phyloP scores from a whole-genome alignment of 2,888 invertebrate genomes.

The Tinea trinotella region DNA sequence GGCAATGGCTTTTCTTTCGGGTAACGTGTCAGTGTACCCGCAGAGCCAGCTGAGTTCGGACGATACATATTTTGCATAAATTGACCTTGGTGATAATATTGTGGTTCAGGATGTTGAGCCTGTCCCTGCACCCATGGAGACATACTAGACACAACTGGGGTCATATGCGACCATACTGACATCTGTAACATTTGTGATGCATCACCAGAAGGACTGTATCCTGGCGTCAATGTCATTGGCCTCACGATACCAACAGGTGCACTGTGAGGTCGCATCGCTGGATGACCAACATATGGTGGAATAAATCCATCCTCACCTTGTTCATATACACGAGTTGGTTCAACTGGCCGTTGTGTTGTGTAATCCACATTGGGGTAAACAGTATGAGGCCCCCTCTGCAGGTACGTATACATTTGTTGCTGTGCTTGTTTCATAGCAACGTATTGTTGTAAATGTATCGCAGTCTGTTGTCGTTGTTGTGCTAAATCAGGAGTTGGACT shows the following conservation, averaged over 20 bases:
- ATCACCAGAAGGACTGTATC: slow-evolving; percentile 40
- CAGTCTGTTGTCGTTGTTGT: slow-evolving; percentile 64
- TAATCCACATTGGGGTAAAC: slow-evolving; percentile 56
- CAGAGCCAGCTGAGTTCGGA: slow-evolving; percentile 60
- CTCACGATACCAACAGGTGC: slow-evolving; percentile 46
- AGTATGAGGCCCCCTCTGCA: slow-evolving; percentile 57
- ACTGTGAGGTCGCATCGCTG: slow-evolving; percentile 51
- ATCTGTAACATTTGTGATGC: slow-evolving; percentile 53
- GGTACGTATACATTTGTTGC: slow-evolving; percentile 59
- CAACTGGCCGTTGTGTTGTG: slow-evolving; percentile 31
- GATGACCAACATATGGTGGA: slow-evolving; percentile 46
- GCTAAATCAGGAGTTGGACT: slow-evolving; percentile 42
- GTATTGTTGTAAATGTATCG: slow-evolving; percentile 62
- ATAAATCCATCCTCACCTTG: slow-evolving; percentile 41
- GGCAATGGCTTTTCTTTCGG: slow-evolving; percentile 36
- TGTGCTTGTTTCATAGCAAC: slow-evolving; percentile 70
- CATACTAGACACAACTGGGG: slow-evolving; percentile 50
- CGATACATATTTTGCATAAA: slow-evolving; percentile 57
- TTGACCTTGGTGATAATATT: slow-evolving; percentile 60
- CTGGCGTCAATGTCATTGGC: slow-evolving; percentile 43
- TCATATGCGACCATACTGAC: slow-evolving; percentile 59
- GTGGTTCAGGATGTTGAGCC: slow-evolving; percentile 46
- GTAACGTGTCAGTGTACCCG: slow-evolving; percentile 60
- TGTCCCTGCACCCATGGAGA: slow-evolving; percentile 55
- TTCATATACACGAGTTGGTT: slow-evolving; percentile 45